Conservation (phyloP, 2,113 vertebrate genomes). For the Pseudopipra pipra region DNA sequence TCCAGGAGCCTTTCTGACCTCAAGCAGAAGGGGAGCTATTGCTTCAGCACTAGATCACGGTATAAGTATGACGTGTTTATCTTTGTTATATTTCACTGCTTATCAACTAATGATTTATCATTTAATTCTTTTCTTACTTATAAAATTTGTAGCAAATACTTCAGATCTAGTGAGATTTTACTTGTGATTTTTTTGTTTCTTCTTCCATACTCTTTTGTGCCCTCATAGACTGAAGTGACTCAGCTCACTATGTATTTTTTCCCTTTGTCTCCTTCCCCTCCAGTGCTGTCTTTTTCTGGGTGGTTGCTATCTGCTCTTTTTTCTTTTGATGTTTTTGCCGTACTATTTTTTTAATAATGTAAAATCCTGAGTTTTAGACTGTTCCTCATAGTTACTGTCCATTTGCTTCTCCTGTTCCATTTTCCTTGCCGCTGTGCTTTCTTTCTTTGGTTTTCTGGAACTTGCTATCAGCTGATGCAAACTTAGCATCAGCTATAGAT, state of each 20-base stretch:
- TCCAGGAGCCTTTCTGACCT: not conserved
- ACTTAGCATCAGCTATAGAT: not conserved
- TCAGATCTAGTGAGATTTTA: not conserved
- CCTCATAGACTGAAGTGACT: not conserved
- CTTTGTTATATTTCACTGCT: not conserved
- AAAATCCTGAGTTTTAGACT: slow-evolving; percentile 11
- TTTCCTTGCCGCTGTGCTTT: slow-evolving; percentile 3
- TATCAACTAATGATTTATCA: not conserved
- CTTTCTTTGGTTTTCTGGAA: slow-evolving; percentile 1
- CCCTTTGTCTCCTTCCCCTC: not conserved
- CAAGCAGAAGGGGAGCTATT: not conserved
- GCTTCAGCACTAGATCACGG: not conserved
- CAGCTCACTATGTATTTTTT: not conserved
- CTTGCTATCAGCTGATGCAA: not conserved
- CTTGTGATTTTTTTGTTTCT: not conserved
- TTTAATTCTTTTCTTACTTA: not conserved
- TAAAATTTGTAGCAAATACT: not conserved
- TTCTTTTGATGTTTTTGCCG: slow-evolving; percentile 15
- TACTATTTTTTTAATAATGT: slow-evolving; percentile 26
- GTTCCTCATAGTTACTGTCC: not conserved
- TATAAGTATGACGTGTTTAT: not conserved
- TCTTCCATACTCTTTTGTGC: not conserved
- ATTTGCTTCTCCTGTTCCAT: not conserved
- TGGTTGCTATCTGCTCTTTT: not conserved
- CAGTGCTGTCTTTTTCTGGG: not conserved